Base-by-base conservation (phyloP, 1,140 invertebrate genomes). In the Cyrtorhinus lividipennis region DNA sequence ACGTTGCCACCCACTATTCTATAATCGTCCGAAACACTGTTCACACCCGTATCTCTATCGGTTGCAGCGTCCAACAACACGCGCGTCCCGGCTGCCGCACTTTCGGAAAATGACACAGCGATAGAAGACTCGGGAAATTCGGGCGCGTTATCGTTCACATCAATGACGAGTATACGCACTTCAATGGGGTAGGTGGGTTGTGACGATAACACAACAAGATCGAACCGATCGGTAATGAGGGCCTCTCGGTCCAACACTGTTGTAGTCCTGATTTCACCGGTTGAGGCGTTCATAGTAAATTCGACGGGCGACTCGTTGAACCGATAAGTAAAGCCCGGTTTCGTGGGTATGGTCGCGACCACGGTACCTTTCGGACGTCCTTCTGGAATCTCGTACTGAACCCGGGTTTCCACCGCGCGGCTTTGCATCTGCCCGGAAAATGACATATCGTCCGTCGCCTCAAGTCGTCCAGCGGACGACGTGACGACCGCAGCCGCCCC, bases 181-280 rank as follows among this genome's bases (percentile, higher is more conserved):
- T 94, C 91, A 61, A 95, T 90, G 0, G 91, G 91, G 73, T 94
- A 94, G 0, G 90, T 94, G 1, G 92, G 90, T 70, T 92, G 90
- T 70, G 88, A 92, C 10, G 90, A 93, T 18, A 94, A 76, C 1
- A 94, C 86, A 18, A 95, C 90, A 59, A 94, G 78, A 69, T 93
- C 90, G 72, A 91, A 93, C 24, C 87, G 79, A 68, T 92, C 88
- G 65, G 79, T 85, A 23, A 72, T 69, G 57, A 92, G 75, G 2
- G 80, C 78, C 72, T 95, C 91, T 2, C 91, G 77, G 74, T 95
- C 91, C 27, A 94, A 75, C 15, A 89, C 78, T 24, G 82, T 80
- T 60, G 85, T 84, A 0, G 90, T 94, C 66, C 79, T 81, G 24
- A 95, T 89, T 71, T 90, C 84, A 10, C 91, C 91, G 0, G 83